phyloP scores from a whole-genome alignment of 2,888 invertebrate species.

The Xanthia icteritia region DNA sequence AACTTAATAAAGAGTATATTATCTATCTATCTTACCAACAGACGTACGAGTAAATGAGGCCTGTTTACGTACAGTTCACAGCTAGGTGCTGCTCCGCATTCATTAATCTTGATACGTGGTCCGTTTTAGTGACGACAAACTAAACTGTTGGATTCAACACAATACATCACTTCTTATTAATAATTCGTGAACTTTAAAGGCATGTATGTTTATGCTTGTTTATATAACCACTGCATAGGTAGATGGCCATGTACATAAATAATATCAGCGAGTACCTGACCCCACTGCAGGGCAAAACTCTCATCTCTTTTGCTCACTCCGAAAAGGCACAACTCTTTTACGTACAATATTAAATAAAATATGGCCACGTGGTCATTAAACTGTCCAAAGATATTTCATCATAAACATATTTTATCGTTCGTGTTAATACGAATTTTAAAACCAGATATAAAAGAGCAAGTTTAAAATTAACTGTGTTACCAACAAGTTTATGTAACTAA shows the following conservation, averaged over 20 bases:
- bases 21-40: background rate
- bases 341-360: conserved; percentile 33
- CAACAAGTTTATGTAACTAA: background rate
- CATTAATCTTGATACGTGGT: conserved; percentile 25
- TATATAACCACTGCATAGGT: conserved; percentile 6
- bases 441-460: conserved; percentile 18
- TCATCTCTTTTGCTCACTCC: background rate
- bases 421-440: conserved; percentile 31
- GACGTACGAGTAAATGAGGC: background rate
- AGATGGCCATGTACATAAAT: conserved; percentile 19
- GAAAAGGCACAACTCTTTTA: background rate
- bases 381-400: conserved; percentile 35
- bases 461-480: conserved; percentile 27
- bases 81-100: background rate
- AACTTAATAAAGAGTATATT: background rate
- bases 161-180: conserved; percentile 32
- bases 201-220: conserved; percentile 9
- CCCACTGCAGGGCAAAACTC: background rate
- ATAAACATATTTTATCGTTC: conserved; percentile 44
- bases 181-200: conserved; percentile 37
- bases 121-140: conserved; percentile 15
- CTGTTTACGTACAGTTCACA: conserved; percentile 11
- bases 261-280: background rate
- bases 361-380: conserved; percentile 6
- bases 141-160: conserved; percentile 34